phyloP scores from a whole-genome alignment of 2,888 invertebrate genomes.

The Leucozona laternaria region DNA sequence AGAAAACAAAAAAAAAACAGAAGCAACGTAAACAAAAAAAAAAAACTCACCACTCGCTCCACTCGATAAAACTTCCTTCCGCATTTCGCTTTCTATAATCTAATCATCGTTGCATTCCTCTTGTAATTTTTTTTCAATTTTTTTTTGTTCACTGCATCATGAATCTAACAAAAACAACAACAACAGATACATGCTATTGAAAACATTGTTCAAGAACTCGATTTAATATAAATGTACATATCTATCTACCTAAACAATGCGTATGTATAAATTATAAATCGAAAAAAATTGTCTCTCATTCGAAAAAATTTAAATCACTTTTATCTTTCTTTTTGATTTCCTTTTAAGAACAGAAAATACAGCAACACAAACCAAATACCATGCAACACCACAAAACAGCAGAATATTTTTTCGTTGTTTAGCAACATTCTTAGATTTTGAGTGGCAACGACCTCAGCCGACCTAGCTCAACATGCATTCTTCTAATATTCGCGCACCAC shows the following conservation, averaged over 20 bases:
- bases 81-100: conserved; percentile 75
- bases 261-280: conserved; percentile 15
- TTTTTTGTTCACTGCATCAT: conserved; percentile 32
- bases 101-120: conserved; percentile 64
- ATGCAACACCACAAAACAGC: conserved; percentile 50
- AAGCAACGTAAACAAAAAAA: conserved; percentile 16
- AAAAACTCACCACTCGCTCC: conserved; percentile 63
- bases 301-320: conserved; percentile 27
- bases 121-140: conserved; percentile 26
- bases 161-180: neutral
- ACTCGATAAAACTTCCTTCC: conserved; percentile 73
- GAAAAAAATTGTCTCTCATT: conserved; percentile 21
- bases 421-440: conserved; percentile 75
- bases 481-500: conserved; percentile 71
- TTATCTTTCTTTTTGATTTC: neutral
- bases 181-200: conserved; percentile 39
- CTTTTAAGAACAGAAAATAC: neutral
- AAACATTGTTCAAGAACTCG: conserved; percentile 44
- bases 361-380: conserved; percentile 26
- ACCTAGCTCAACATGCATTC: conserved; percentile 76
- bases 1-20: conserved; percentile 21
- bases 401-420: conserved; percentile 55
- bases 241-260: neutral
- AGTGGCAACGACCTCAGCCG: conserved; percentile 75
- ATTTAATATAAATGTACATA: conserved; percentile 14